Evolutionary conservation across 2,113 vertebrate genomes (phyloP), one percentile per base, ranked within the genome.

Genomic region (Salvelinus namaycush): DNA sequence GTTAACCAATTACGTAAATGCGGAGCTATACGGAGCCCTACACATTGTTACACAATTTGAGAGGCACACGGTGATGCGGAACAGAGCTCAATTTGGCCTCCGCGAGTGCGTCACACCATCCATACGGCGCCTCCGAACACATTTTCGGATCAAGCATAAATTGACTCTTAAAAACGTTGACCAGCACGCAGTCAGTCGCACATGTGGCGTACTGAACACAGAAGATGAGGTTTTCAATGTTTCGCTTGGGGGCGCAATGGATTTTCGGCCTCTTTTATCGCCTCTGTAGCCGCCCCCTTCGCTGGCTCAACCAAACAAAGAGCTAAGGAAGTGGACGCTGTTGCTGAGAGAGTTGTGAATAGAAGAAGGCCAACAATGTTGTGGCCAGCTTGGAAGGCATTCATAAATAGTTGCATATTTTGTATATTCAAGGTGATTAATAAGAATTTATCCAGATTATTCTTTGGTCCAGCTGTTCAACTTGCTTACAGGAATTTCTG

Each of bases 221-320:
- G 73, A 62, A 68, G 2, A 2, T 64, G 62, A 54, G 69, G 44
- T 64, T 75, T 31, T 73, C 34, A 39, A 65, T 67, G 64, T 75
- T 67, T 68, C 72, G 49, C 48, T 74, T 75, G 29, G 54, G 39
- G 67, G 73, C 68, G 57, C 31, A 68, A 34, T 31, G 66, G 18
- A 68, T 68, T 9, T 34, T 68, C 18, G 31, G 18, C 20, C 64
- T 59, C 59, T 49, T 76, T 68, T 72, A n/a, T 59, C 24, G 24
- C 72, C 66, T 54, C 49, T 72, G 66, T 71, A 11, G 27, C 73
- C 75, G 49, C 68, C 74, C 71, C 68, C 27, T 74, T 31, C 78
- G 11, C 44, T 75, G 73, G 13, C 27, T 60, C 73, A 72, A 62
- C 48, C 60, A 73, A 75, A 80, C 79, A 80, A 75, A 79, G 66